These are phyloP conservation scores for Brachionus manjavacas DNA, from an alignment of 1,140 invertebrate species.

Conservation along the genomic window DNA sequence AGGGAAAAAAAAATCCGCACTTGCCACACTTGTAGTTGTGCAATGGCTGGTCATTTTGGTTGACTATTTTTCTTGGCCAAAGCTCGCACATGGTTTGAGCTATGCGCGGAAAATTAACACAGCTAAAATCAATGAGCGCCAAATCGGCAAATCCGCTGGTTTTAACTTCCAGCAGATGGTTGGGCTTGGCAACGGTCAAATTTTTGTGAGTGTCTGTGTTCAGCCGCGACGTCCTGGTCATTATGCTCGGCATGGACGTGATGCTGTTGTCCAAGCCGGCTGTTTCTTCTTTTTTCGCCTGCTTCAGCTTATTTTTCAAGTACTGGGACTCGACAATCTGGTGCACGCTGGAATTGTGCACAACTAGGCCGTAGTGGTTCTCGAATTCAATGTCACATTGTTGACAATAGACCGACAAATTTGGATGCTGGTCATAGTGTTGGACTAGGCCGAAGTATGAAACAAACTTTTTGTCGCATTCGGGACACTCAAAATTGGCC, in stretches of 20 bases:
- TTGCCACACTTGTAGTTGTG: conserved; percentile 25
- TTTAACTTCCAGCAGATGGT: not conserved
- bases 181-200: not conserved
- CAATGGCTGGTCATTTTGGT: conserved; percentile 30
- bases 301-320: conserved; percentile 1
- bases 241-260: conserved; percentile 1
- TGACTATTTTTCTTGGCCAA: conserved; percentile 1
- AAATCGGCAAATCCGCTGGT: conserved; percentile 35
- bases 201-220: not conserved
- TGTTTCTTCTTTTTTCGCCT: not conserved
- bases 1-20: conserved; percentile 31
- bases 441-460: conserved; percentile 32
- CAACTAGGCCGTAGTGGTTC: conserved; percentile 7
- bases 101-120: conserved; percentile 23
- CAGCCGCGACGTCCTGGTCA: conserved; percentile 3
- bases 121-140: conserved; percentile 27
- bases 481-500: conserved; percentile 27
- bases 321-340: not conserved
- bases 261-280: not conserved
- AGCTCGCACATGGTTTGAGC: conserved; percentile 23
- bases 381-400: conserved; percentile 26
- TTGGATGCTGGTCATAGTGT: conserved; percentile 28
- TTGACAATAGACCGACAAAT: not conserved
- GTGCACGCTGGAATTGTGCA: conserved; percentile 10
- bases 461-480: conserved; percentile 33